phyloP scores from a whole-genome alignment of 92 coral and sea anemone species.

The Epizoanthus scotinus region DNA sequence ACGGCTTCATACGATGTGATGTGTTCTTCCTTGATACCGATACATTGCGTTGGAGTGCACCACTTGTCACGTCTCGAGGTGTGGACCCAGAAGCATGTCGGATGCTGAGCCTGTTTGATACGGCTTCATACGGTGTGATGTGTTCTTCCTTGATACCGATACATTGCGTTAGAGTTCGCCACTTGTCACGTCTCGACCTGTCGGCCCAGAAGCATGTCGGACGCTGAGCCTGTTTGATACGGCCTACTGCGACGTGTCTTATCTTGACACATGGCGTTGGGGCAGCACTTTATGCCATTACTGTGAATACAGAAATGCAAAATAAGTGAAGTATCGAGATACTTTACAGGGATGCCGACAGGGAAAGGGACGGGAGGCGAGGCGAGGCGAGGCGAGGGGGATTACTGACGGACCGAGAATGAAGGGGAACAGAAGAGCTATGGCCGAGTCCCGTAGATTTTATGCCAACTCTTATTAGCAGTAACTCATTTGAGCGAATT shows the following conservation, averaged over 20 bases:
- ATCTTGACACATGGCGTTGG: background rate
- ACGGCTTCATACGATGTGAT: no score
- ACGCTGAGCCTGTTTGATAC: slow-evolving; percentile 56
- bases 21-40: no score
- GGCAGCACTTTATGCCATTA: slow-evolving; percentile 5
- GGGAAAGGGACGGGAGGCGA: background rate
- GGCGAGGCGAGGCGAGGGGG: no score
- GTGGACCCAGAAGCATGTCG: slow-evolving; percentile 51
- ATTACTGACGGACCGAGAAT: no score
- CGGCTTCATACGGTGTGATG: slow-evolving; percentile 40
- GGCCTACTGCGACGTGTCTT: slow-evolving; percentile 44
- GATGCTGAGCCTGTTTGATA: slow-evolving; percentile 60
- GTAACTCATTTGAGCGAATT: no score
- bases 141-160: background rate
- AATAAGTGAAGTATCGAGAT: background rate
- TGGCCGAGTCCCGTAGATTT: no score
- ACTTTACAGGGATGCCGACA: background rate
- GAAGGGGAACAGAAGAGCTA: no score
- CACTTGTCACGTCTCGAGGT: slow-evolving; percentile 9
- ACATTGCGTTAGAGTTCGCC: background rate
- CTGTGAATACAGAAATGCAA: background rate
- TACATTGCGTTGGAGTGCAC: background rate
- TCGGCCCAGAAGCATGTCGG: slow-evolving; percentile 56
- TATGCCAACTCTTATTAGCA: no score
- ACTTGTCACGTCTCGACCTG: slow-evolving; percentile 16